A percentile compares a stretch with the other conserved stretches of the same genome.
phyloP scores from a whole-genome alignment of 1,140 invertebrate genomes.

The Semibalanus balanoides region DNA sequence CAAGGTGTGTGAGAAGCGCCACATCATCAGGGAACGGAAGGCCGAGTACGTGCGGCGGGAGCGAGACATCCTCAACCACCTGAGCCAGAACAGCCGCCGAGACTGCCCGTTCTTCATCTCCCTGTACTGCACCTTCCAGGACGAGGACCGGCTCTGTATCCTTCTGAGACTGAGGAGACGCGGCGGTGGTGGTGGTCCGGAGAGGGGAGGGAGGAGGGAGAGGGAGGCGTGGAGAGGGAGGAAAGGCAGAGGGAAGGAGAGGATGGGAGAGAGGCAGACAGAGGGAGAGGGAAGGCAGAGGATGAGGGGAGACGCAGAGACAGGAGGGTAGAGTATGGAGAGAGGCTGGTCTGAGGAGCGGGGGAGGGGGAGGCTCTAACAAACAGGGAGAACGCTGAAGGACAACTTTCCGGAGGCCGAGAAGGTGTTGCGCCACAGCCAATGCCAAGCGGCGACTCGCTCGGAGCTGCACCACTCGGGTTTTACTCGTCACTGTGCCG shows the following conservation, averaged over 20 bases:
- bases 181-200: not conserved
- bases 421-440: too few species aligned
- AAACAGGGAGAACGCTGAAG: too few species aligned
- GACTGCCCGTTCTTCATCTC: constrained; percentile 70
- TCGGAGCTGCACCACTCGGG: too few species aligned
- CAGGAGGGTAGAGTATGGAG: too few species aligned
- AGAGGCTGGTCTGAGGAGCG: too few species aligned
- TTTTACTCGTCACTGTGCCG: too few species aligned
- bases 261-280: too few species aligned
- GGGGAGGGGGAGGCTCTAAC: too few species aligned
- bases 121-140: constrained; percentile 94
- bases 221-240: not conserved
- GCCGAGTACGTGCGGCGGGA: constrained; percentile 83
- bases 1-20: constrained; percentile 87
- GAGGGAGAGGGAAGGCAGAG: too few species aligned
- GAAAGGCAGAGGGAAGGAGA: not conserved
- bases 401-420: too few species aligned
- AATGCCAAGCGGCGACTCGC: too few species aligned
- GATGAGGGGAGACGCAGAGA: not conserved
- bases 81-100: constrained; percentile 41
- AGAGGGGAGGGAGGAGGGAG: constrained; percentile 3
- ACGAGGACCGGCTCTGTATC: constrained; percentile 69
- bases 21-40: constrained; percentile 85
- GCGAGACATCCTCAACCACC: constrained; percentile 70
- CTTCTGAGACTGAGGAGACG: constrained; percentile 25